A percentile compares a stretch with the other conserved stretches of the same genome.
Conservation (phyloP, 1,140 invertebrate genomes). For the Physella acuta region DNA sequence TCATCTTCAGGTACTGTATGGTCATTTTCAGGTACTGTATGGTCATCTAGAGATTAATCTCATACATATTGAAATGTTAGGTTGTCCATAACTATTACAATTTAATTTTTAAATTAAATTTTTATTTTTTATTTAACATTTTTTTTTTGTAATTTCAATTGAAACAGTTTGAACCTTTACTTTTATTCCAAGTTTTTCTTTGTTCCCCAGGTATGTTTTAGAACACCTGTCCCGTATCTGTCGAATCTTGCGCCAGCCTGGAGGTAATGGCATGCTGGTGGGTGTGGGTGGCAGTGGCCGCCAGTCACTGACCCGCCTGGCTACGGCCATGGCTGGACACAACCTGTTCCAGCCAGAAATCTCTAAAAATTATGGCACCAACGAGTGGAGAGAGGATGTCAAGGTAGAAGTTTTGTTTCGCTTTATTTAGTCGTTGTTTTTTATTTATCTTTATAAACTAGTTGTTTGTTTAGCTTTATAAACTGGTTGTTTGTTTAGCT, state of each 20-base stretch:
- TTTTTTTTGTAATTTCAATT: too few relatives aligned
- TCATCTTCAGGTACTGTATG: too few relatives aligned
- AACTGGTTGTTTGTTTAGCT: too few relatives aligned
- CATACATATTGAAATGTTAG: too few relatives aligned
- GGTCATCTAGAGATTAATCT: too few relatives aligned
- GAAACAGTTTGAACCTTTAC: too few relatives aligned
- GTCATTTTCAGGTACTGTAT: too few relatives aligned
- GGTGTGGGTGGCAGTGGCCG: conserved; percentile 61
- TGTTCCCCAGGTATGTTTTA: conserved; percentile 62
- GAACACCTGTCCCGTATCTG: conserved; percentile 62
- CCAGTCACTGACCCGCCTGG: conserved; percentile 59
- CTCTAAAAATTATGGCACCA: conserved; percentile 60
- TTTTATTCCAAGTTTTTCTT: too few relatives aligned
- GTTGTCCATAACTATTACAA: too few relatives aligned
- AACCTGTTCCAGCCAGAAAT: conserved; percentile 60
- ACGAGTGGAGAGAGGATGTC: conserved; percentile 61
- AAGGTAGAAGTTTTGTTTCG: conserved; percentile 43
- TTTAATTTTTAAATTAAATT: too few relatives aligned
- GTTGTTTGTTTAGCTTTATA: too few relatives aligned
- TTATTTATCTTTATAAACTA: background rate
- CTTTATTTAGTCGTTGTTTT: background rate
- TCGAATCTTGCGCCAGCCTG: conserved; percentile 56
- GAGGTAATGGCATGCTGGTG: conserved; percentile 60
- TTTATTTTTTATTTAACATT: too few relatives aligned
- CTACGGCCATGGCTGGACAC: conserved; percentile 59